Evolutionary conservation across 1,140 invertebrate species (phyloP).

Genomic region (Agrypnia vestita): DNA sequence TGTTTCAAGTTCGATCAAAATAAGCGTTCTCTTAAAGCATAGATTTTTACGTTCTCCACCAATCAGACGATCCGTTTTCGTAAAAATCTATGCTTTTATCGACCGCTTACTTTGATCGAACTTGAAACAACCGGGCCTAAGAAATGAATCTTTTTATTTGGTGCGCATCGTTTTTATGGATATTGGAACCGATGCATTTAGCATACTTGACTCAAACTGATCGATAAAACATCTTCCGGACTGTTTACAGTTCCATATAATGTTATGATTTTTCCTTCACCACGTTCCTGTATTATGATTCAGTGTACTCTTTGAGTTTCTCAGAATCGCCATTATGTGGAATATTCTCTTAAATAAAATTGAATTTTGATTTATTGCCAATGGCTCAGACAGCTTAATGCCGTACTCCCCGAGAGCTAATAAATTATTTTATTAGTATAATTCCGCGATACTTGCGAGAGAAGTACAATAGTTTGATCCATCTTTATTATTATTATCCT

Average conservation of each 20-base stretch:
- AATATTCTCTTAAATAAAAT: not conserved
- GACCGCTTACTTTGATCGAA: too few relatives aligned
- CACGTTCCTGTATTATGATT: slow-evolving; percentile 17
- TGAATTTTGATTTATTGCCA: not conserved
- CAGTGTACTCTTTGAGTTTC: not conserved
- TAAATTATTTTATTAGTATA: slow-evolving; percentile 7
- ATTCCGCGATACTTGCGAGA: not conserved
- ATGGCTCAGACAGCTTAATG: not conserved
- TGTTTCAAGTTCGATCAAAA: too few relatives aligned
- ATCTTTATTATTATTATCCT: too few relatives aligned
- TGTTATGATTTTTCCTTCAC: not conserved
- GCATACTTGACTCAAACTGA: not conserved
- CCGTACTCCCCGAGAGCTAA: not conserved
- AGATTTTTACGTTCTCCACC: too few relatives aligned
- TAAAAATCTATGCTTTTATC: too few relatives aligned
- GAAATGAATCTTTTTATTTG: too few relatives aligned
- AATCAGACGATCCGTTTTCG: too few relatives aligned
- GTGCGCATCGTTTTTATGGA: too few relatives aligned
- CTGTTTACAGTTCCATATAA: slow-evolving; percentile 24
- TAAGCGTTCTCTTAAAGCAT: too few relatives aligned
- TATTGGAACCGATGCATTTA: too few relatives aligned
- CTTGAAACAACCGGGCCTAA: too few relatives aligned
- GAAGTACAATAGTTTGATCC: too few relatives aligned
- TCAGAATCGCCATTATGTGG: not conserved
- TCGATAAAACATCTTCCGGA: not conserved